A percentile compares a stretch with the other conserved stretches of the same genome.
Conservation (phyloP, 2,113 vertebrate genomes). For the Calyptommatus sinebrachiatus region DNA sequence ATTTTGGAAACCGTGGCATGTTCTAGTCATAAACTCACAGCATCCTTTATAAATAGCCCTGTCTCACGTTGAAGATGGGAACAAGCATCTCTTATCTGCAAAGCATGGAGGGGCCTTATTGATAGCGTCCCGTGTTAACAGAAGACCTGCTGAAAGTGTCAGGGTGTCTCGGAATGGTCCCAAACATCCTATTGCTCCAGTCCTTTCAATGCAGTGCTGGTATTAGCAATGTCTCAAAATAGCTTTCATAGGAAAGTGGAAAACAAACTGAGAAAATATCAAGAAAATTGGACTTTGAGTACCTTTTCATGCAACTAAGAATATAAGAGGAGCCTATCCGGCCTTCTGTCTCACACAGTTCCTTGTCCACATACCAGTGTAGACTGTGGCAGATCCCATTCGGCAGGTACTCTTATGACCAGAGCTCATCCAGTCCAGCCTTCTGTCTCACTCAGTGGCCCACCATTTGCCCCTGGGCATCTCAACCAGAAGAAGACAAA, state of each 20-base stretch:
- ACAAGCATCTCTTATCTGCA: constrained; percentile 7
- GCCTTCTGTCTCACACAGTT: too few relatives aligned
- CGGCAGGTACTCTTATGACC: too few relatives aligned
- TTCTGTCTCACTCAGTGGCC: too few relatives aligned
- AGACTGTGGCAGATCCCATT: too few relatives aligned
- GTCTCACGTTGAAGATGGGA: constrained; percentile 22
- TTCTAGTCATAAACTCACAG: constrained; percentile 5
- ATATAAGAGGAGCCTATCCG: too few relatives aligned
- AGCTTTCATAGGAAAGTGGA: neutral
- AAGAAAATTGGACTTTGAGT: too few relatives aligned
- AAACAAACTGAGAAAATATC: too few relatives aligned
- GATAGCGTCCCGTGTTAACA: neutral
- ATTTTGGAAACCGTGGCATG: neutral
- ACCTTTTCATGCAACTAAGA: too few relatives aligned
- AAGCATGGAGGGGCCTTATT: neutral
- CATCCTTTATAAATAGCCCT: constrained; percentile 23
- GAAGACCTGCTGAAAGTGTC: neutral
- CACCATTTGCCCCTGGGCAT: too few relatives aligned
- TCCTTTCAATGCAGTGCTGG: neutral
- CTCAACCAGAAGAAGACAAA: too few relatives aligned
- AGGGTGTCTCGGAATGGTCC: neutral
- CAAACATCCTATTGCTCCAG: neutral
- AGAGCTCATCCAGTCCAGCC: too few relatives aligned
- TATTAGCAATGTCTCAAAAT: neutral
- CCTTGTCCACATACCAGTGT: too few relatives aligned